Percentiles rank a stretch among this genome's conserved stretches.
These are phyloP conservation scores for Pyrocoelia pectoralis DNA, from an alignment of 2,888 invertebrate species.

Conservation along the genomic window DNA sequence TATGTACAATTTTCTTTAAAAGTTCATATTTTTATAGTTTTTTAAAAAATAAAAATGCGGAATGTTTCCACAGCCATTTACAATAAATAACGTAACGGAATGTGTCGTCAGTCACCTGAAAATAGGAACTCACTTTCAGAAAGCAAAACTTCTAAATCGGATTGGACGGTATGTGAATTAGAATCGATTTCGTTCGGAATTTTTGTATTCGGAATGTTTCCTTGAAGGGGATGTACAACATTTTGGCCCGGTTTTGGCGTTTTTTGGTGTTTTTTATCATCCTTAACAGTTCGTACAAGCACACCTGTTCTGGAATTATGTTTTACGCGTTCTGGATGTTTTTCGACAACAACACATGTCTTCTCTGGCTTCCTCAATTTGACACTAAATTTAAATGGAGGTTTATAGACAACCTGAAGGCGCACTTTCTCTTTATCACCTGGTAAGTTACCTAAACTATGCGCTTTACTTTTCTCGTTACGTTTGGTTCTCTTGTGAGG, in stretches of 20 bases:
- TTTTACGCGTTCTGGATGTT: slow-evolving; percentile 60
- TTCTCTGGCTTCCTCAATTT: slow-evolving; percentile 79
- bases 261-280: slow-evolving; percentile 41
- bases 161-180: slow-evolving; percentile 68
- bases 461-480: slow-evolving; percentile 66
- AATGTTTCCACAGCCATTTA: slow-evolving; percentile 51
- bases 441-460: slow-evolving; percentile 75
- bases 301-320: slow-evolving; percentile 59
- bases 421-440: slow-evolving; percentile 71
- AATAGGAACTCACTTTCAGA: slow-evolving; percentile 67
- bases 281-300: slow-evolving; percentile 58
- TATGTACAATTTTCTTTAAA: slow-evolving; percentile 38
- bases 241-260: not conserved
- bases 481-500: slow-evolving; percentile 62
- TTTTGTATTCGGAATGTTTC: slow-evolving; percentile 36
- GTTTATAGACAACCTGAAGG: slow-evolving; percentile 86
- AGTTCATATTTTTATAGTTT: not conserved
- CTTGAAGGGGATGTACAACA: slow-evolving; percentile 30
- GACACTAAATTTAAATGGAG: slow-evolving; percentile 86
- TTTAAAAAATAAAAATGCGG: slow-evolving; percentile 37
- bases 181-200: slow-evolving; percentile 61
- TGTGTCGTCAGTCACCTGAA: slow-evolving; percentile 61
- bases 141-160: slow-evolving; percentile 67
- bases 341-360: slow-evolving; percentile 68
- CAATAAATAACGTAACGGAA: slow-evolving; percentile 33